Percentiles rank a stretch among this genome's conserved stretches.
phyloP scores from a whole-genome alignment of 1,140 invertebrate species.

The Plodia interpunctella region DNA sequence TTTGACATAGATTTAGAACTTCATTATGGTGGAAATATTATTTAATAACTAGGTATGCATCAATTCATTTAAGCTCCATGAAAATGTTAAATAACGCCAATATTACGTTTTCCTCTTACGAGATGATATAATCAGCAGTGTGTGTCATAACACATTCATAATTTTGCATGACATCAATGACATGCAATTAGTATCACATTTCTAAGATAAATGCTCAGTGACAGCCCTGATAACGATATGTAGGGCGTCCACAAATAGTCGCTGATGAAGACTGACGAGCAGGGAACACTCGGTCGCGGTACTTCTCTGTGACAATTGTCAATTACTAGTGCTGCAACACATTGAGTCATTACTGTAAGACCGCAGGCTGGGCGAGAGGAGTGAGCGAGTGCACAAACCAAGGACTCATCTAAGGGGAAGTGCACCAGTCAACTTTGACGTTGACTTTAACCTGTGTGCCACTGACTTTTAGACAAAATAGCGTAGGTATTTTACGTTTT shows the following conservation, averaged over 20 bases:
- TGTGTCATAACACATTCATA: neutral
- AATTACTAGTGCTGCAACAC: conserved; percentile 25
- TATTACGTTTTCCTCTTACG: too few species aligned
- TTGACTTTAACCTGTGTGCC: too few species aligned
- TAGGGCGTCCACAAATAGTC: conserved; percentile 56
- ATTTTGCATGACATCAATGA: neutral
- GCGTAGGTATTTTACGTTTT: too few species aligned
- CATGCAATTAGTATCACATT: conserved; percentile 5
- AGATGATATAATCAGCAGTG: conserved; percentile 14
- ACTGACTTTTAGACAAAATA: too few species aligned
- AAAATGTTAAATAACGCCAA: too few species aligned
- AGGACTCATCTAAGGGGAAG: too few species aligned
- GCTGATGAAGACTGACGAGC: conserved; percentile 52
- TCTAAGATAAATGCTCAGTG: conserved; percentile 1
- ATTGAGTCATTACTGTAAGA: neutral
- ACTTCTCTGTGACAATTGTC: conserved; percentile 42
- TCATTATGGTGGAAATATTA: too few species aligned
- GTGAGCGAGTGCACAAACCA: neutral
- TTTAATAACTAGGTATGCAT: too few species aligned
- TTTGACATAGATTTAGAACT: too few species aligned
- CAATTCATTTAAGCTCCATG: too few species aligned
- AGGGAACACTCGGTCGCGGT: conserved; percentile 39
- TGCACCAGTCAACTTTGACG: too few species aligned
- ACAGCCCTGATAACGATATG: conserved; percentile 43
- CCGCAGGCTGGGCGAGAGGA: neutral